Base-by-base conservation (phyloP, 2,888 invertebrate species). In the Hymenopus coronatus region DNA sequence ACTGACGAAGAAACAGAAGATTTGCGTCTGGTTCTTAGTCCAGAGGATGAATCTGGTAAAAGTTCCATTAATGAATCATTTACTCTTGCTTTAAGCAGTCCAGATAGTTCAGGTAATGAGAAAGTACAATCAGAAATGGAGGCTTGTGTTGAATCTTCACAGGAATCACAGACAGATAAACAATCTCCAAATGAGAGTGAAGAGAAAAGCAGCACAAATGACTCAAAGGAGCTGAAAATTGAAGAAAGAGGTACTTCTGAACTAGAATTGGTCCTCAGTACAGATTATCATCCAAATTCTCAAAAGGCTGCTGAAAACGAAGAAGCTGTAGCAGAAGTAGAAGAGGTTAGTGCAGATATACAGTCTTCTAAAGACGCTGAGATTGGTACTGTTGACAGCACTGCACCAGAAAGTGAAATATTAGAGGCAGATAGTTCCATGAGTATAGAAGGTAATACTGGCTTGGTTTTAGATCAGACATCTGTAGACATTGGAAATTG, bases 1-100 rank as follows among this genome's bases (percentile, higher is more conserved):
- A 83, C 83, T 40, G 88, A 89, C 28, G 88, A 89, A 28, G 88
- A 86, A 88, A 89, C 86, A 14, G 86, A 88, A 88, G 89, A 89
- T n/a, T 46, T 89, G 12, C 85, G 88, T 8, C 86, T 89, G 54
- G 88, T 89, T n/a, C 83, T 89, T 12, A 88, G 88, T 87, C 89
- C 88, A 81, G 89, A 89, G 27, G 89, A 89, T 81, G 89, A 84
- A 9, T 84, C 84, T 70, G 88, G 70, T 2, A 88, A 89, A 46
- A 85, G 84, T 40, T 88, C 88, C 15, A 6, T 89, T 54, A 84
- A 87, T 27, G 89, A 84, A 6, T 89, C 89, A 1, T 87, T 89
- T 85, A 87, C 87, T 82, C 82, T 89, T 30, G 89, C 82, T 40
- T 85, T 89, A 25, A 89, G 82, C 84, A 89, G 84, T 70, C 89